Conservation (phyloP, 2,113 vertebrate species). For the Osmerus mordax region DNA sequence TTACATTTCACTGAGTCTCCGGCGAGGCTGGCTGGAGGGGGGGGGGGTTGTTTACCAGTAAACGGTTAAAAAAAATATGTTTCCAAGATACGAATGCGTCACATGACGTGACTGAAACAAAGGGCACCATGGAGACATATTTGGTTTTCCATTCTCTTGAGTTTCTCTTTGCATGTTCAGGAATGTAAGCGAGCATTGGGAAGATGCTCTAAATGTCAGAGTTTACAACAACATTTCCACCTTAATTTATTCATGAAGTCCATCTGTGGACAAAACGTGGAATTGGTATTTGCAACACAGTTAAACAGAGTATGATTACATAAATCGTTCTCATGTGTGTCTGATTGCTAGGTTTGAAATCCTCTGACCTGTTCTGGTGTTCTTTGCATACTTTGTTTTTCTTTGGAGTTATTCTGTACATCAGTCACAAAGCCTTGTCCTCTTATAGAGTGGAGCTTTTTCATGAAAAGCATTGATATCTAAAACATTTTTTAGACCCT, state of each 20-base stretch:
- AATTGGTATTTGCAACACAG: conserved; percentile 10
- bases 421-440: too few species aligned
- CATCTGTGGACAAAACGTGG: conserved; percentile 25
- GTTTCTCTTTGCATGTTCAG: background rate
- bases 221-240: background rate
- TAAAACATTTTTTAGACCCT: too few species aligned
- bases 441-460: too few species aligned
- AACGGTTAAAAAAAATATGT: background rate
- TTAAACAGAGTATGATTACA: conserved; percentile 26
- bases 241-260: conserved; percentile 28
- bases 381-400: background rate
- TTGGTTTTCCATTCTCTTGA: too few species aligned
- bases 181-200: background rate
- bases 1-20: background rate
- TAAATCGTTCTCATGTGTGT: conserved; percentile 29
- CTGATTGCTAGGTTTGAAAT: conserved; percentile 26
- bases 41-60: too few species aligned
- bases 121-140: too few species aligned
- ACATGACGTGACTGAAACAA: too few species aligned
- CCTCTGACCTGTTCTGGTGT: conserved; percentile 10
- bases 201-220: background rate
- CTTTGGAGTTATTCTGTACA: background rate
- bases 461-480: too few species aligned
- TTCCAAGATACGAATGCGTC: background rate
- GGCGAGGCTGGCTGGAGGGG: background rate